phyloP scores from a whole-genome alignment of 1,140 invertebrate genomes.

The Thaumatotibia leucotreta region DNA sequence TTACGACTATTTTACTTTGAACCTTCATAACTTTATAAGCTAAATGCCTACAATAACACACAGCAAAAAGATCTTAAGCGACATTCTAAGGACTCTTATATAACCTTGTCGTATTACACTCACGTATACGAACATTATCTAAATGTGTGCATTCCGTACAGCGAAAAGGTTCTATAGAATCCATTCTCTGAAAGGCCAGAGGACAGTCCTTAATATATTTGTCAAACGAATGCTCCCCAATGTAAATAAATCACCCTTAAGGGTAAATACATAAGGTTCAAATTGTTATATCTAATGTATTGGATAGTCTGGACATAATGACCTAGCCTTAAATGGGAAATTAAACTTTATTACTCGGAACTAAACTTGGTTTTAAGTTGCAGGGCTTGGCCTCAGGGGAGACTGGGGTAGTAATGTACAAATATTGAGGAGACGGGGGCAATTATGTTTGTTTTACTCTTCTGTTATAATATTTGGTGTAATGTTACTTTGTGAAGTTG shows the following conservation, averaged over 20 bases:
- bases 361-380: background rate
- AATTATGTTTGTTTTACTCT: background rate
- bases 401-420: background rate
- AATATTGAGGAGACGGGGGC: background rate
- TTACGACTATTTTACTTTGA: no score
- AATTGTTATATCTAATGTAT: background rate
- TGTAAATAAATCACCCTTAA: background rate
- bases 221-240: background rate
- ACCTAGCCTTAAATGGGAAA: background rate
- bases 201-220: conserved; percentile 3
- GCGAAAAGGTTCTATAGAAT: background rate
- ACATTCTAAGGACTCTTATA: no score
- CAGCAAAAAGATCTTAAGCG: no score
- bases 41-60: no score
- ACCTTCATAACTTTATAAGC: no score
- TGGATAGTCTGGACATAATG: background rate
- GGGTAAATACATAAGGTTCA: background rate
- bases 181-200: background rate
- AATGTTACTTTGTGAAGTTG: background rate
- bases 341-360: background rate
- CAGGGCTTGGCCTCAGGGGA: background rate
- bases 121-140: background rate
- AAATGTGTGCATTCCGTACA: background rate
- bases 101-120: background rate
- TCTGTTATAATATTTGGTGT: background rate